A percentile compares a stretch with the other conserved stretches of the same genome.
Conservation (phyloP, 92 coral and sea anemone genomes). For the Zoanthus solanderi region DNA sequence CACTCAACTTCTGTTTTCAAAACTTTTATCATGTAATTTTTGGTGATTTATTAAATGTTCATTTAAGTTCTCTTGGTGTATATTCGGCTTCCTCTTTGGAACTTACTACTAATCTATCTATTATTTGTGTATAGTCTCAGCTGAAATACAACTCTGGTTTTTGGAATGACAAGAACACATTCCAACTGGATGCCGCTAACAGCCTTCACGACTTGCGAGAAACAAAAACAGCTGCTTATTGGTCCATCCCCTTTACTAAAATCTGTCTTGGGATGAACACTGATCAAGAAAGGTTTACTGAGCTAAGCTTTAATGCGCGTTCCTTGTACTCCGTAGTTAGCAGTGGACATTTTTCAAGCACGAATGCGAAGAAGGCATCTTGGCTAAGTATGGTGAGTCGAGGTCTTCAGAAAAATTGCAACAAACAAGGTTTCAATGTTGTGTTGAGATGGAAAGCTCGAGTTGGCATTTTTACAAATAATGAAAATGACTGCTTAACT, state of each 20-base stretch:
- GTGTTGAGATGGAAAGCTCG: background rate
- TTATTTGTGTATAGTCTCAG: background rate
- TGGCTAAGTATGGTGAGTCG: background rate
- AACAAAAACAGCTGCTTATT: conserved; percentile 15
- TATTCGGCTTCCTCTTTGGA: background rate
- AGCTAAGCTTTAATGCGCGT: background rate
- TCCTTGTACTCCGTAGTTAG: conserved; percentile 14
- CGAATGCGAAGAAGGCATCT: background rate
- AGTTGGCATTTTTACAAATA: conserved; percentile 4
- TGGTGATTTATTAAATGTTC: background rate
- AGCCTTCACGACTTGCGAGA: conserved; percentile 15
- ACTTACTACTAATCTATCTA: background rate
- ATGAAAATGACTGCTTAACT: background rate
- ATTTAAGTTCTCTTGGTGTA: background rate
- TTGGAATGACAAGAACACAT: conserved; percentile 2
- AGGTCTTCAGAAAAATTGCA: background rate
- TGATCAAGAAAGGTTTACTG: background rate
- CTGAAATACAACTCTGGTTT: background rate
- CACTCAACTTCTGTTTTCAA: no score
- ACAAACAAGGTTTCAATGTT: conserved; percentile 22
- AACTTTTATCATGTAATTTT: no score
- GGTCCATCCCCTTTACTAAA: background rate
- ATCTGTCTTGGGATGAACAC: conserved; percentile 15
- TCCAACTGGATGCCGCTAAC: background rate
- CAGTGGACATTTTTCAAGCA: background rate